These are phyloP conservation scores for Xestia rhomboidea DNA, from an alignment of 2,888 invertebrate genomes.

Conservation along the genomic window DNA sequence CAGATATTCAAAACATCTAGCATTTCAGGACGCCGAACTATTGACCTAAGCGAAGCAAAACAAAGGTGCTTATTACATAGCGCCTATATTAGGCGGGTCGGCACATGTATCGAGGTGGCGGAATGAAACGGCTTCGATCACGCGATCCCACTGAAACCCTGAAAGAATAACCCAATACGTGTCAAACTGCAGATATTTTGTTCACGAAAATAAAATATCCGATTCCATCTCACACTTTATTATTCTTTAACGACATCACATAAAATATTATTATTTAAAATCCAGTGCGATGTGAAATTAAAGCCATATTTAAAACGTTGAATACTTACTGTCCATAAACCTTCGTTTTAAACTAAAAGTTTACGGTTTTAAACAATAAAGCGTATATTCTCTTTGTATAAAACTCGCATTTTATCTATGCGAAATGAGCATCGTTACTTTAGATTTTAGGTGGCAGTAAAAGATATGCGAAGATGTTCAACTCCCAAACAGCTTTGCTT, in stretches of 20 bases:
- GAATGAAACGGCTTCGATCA: constrained; percentile 83
- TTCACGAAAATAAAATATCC: constrained; percentile 48
- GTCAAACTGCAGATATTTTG: constrained; percentile 40
- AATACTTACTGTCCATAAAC: constrained; percentile 49
- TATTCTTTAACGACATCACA: constrained; percentile 42
- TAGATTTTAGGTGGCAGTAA: constrained; percentile 64
- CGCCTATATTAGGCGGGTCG: constrained; percentile 66
- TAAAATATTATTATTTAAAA: constrained; percentile 58
- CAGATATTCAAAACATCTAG: constrained; percentile 52
- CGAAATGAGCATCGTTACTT: constrained; percentile 63
- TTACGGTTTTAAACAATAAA: constrained; percentile 63
- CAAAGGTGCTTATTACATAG: constrained; percentile 76
- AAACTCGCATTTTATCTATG: constrained; percentile 61
- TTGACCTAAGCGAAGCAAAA: constrained; percentile 70
- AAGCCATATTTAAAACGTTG: constrained; percentile 48
- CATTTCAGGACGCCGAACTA: constrained; percentile 67
- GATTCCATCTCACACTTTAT: constrained; percentile 35
- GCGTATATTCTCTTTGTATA: constrained; percentile 59
- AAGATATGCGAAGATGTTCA: constrained; percentile 61
- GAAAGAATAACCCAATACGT: constrained; percentile 55
- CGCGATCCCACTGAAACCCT: constrained; percentile 79
- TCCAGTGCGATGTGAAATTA: constrained; percentile 47
- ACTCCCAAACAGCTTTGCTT: constrained; percentile 57
- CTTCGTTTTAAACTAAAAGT: constrained; percentile 59
- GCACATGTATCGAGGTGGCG: constrained; percentile 72